Base-by-base conservation (phyloP, 2,113 vertebrate species). In the Vulpes vulpes region DNA sequence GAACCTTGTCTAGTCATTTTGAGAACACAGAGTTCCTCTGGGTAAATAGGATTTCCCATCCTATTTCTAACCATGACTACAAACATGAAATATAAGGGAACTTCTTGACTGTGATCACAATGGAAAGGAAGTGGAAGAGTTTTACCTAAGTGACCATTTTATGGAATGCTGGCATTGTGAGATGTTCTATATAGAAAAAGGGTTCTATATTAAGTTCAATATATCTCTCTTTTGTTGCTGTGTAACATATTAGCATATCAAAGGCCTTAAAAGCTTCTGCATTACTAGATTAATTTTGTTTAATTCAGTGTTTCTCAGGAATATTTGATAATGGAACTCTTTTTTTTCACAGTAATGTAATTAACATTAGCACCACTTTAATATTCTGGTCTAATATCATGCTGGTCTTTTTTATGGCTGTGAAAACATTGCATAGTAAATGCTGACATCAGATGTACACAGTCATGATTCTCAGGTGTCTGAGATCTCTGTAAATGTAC, bases 271-370 rank as follows among this genome's bases (percentile, higher is more conserved):
- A 76, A 53, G 2, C 2, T 74, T 67, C 11, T 62, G 2, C 19
- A 32, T 85, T 93, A 6, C 35, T 85, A 55, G n/a, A 57, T 96
- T 80, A 57, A 90, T 78, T 92, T 97, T 43, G 8, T 69, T 94
- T 85, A 65, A 65, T 49, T 89, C 57, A 69, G 53, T 96, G 62
- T 92, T 90, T 93, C 65, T 86, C 25, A 90, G 79, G 88, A 74
- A 1, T 84, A 81, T 60, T 85, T 82, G 38, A 62, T 71, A 57
- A 86, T 64, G 8, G 11, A 74, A 62, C 9, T 78, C 3, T 23
- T 43, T 59, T 79, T 79, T 81, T 35, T 30, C 12, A 86, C 92
- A 25, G 11, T 55, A 62, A 67, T 59, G 6, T 53, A 79, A 84
- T 60, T 79, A 92, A 43, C 20, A 74, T 60, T 51, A 62, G 15